Percentiles rank a stretch among this genome's conserved stretches.
Evolutionary conservation across 2,797 vertebrate species (phyloP).

Genomic region (Coilia nasus): DNA sequence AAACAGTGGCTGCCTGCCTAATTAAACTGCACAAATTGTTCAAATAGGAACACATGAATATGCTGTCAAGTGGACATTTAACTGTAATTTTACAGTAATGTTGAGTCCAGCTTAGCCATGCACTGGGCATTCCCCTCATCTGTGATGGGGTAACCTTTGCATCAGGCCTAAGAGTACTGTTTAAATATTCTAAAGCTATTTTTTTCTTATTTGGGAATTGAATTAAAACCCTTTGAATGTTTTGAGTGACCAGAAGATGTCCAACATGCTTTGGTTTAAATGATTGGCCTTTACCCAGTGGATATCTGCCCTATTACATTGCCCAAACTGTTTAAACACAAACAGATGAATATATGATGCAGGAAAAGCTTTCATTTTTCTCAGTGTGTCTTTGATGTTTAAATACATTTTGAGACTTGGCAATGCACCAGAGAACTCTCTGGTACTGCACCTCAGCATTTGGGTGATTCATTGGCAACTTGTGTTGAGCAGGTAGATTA

Average conservation of each 20-base stretch:
- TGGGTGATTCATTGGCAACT: not conserved
- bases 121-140: not conserved
- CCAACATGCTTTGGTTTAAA: not conserved
- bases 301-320: not conserved
- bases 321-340: not conserved
- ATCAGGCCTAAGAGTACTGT: not conserved
- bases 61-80: not conserved
- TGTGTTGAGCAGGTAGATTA: not conserved
- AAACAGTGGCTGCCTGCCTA: not conserved
- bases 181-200: too few species aligned
- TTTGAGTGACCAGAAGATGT: not conserved
- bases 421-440: not conserved
- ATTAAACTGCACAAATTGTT: not conserved
- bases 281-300: not conserved
- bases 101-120: constrained; percentile 4
- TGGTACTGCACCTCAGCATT: not conserved
- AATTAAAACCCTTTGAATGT: too few species aligned
- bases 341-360: too few species aligned
- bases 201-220: too few species aligned
- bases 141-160: too few species aligned
- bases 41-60: too few species aligned
- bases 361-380: too few species aligned
- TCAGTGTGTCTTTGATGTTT: not conserved
- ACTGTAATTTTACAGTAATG: not conserved
- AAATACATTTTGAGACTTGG: not conserved